Evolutionary conservation across 2,113 vertebrate species (phyloP).

Genomic region (Rhineura floridana): DNA sequence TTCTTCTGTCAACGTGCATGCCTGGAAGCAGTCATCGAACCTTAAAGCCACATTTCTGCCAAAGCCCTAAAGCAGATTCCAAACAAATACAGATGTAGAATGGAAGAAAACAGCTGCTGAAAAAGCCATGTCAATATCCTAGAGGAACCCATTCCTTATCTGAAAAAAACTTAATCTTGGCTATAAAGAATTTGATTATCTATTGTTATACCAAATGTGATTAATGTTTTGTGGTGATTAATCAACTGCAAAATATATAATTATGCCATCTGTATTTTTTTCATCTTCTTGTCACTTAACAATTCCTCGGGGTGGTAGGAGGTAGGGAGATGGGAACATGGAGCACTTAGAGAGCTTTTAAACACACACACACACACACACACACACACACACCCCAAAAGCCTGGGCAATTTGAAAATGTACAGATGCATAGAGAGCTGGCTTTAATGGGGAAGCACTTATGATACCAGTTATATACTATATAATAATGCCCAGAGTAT

Average conservation of each 20-base stretch:
- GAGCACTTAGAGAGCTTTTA: slow-evolving; percentile 68
- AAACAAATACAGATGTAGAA: slow-evolving; percentile 82
- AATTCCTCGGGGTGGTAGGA: slow-evolving; percentile 70
- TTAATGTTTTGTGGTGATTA: slow-evolving; percentile 86
- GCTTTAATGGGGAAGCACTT: slow-evolving; percentile 64
- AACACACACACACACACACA: slow-evolving; percentile 37
- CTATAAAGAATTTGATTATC: slow-evolving; percentile 84
- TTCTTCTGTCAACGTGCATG: slow-evolving; percentile 65
- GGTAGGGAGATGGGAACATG: slow-evolving; percentile 65
- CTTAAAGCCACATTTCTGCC: slow-evolving; percentile 72
- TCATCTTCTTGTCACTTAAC: slow-evolving; percentile 77
- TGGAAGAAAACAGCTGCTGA: slow-evolving; percentile 79
- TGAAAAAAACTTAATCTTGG: slow-evolving; percentile 80
- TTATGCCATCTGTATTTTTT: slow-evolving; percentile 83
- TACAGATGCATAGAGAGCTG: slow-evolving; percentile 52
- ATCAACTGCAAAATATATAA: slow-evolving; percentile 86
- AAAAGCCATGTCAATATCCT: slow-evolving; percentile 79
- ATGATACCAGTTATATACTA: too few relatives aligned
- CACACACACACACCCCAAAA: slow-evolving; percentile 12
- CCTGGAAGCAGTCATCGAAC: slow-evolving; percentile 67
- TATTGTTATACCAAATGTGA: slow-evolving; percentile 84
- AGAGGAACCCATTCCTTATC: slow-evolving; percentile 79
- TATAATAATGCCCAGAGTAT: too few relatives aligned
- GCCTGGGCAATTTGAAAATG: slow-evolving; percentile 61
- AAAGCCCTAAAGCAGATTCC: slow-evolving; percentile 72